Percentiles rank a stretch among this genome's conserved stretches.
Conservation (phyloP, 2,888 invertebrate species). For the Panzeria rudis region DNA sequence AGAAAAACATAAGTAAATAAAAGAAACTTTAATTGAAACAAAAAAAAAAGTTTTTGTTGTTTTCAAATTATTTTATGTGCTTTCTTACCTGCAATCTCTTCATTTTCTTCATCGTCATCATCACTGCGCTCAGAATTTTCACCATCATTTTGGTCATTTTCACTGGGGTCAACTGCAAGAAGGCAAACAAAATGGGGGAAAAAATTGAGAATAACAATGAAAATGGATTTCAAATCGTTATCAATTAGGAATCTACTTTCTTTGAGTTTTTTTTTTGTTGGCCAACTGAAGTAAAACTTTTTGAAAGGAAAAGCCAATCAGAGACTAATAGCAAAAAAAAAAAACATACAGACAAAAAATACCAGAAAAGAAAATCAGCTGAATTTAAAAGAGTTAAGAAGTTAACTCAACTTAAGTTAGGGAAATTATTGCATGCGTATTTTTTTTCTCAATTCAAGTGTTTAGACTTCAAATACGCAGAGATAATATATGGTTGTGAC, state of each 20-base stretch:
- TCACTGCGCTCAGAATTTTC: conserved; percentile 74
- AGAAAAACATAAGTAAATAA: conserved; percentile 30
- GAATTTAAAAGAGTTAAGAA: background rate
- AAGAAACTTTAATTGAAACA: conserved; percentile 14
- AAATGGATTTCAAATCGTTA: conserved; percentile 55
- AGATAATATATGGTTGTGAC: too few relatives aligned
- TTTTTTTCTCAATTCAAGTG: background rate
- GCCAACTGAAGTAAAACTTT: conserved; percentile 22
- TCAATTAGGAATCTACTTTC: conserved; percentile 38
- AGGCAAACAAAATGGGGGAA: conserved; percentile 42
- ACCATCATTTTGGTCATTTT: conserved; percentile 68
- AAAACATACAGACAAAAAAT: background rate
- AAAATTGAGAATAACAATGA: conserved; percentile 14
- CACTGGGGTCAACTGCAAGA: conserved; percentile 77
- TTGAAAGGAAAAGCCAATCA: conserved; percentile 46
- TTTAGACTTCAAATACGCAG: too few relatives aligned
- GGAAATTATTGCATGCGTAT: background rate
- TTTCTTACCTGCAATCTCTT: conserved; percentile 84
- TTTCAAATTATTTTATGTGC: conserved; percentile 26
- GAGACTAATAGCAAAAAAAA: conserved; percentile 19
- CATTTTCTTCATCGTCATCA: conserved; percentile 79
- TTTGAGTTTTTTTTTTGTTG: conserved; percentile 9
- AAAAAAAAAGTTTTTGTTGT: conserved; percentile 50
- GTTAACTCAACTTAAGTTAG: background rate
- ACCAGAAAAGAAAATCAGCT: background rate